Percentiles rank a stretch among this genome's conserved stretches.
These are phyloP conservation scores for Patiria miniata DNA, from an alignment of 35 echinoderm and acorn worm genomes.

Conservation along the genomic window DNA sequence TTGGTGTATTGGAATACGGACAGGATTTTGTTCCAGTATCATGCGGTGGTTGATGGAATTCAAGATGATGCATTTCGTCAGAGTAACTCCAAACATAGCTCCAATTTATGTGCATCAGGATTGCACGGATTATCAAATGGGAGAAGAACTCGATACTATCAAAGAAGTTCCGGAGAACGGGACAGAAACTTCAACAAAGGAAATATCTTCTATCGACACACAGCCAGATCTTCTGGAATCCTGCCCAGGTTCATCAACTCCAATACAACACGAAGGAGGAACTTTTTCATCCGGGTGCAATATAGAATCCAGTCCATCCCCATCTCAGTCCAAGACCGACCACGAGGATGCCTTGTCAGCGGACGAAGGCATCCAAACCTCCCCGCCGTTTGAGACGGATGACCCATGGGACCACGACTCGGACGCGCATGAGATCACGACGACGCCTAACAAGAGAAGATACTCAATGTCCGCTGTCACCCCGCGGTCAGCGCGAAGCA, in stretches of 20 bases:
- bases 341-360: constrained; percentile 19
- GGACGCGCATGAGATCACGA: not conserved
- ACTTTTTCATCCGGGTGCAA: not conserved
- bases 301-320: not conserved
- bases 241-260: not conserved
- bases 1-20: not conserved
- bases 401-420: not conserved
- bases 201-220: not conserved
- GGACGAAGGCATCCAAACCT: constrained; percentile 17
- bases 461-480: not conserved
- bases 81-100: not conserved
- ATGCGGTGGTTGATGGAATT: constrained; percentile 12
- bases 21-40: not conserved
- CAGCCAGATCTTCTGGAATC: too few species aligned
- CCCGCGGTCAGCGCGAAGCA: not conserved
- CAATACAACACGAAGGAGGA: not conserved
- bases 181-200: not conserved
- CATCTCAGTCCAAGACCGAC: not conserved
- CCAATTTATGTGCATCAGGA: constrained; percentile 17
- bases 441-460: not conserved
- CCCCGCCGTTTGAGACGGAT: constrained; percentile 4
- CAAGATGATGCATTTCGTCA: not conserved
- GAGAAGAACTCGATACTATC: constrained; percentile 1
- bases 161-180: not conserved
- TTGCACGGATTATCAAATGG: not conserved